Base-by-base conservation (phyloP, 1,140 invertebrate genomes). In the Ephestia elutella region DNA sequence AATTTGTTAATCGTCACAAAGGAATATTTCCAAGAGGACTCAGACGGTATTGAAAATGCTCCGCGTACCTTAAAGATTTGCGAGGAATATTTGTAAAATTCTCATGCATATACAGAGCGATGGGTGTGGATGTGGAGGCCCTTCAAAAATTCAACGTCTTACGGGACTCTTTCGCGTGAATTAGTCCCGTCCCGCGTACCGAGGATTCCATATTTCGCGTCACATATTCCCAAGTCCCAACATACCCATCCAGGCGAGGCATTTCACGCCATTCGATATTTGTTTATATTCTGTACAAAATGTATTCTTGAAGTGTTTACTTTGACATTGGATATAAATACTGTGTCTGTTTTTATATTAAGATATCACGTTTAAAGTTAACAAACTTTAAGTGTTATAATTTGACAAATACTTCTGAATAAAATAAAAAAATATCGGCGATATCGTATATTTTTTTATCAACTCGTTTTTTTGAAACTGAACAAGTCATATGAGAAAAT, bases 141-240 rank as follows among this genome's bases (percentile, higher is more conserved):
- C 62, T 60, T 62, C 53, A 71, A 78, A 79, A 77, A 70, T 79
- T 65, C 68, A 62, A 67, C 60, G 65, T 75, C 61, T 75, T 60
- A 58, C 73, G 64, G 77, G 75, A 80, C 82, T 82, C 80, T 73
- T 71, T 69, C 75, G 76, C 75, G 69, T 78, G 75, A 84, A 82
- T 86, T 80, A 79, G 63, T 70, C 57, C 73, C 76, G 63, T 70
- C 57, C 73, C 76, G 71, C 72, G 74, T 78, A 64, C 70, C 62
- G 56, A 68, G 73, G 62, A 86, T 87, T 84, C 74, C 77, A 72
- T 65, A 69, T 68, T 65, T 61, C 55, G 60, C 61, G 62, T 60
- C 57, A 64, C 67, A 78, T 80, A 66, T 68, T 44, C 15, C 13
- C 32, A 28, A n/a, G n/a, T n/a, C n/a, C n/a, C 21, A 32, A 32